A percentile compares a stretch with the other conserved stretches of the same genome.
Evolutionary conservation across 2,797 vertebrate species (phyloP).

Genomic region (Odontamblyopus lacepedii): DNA sequence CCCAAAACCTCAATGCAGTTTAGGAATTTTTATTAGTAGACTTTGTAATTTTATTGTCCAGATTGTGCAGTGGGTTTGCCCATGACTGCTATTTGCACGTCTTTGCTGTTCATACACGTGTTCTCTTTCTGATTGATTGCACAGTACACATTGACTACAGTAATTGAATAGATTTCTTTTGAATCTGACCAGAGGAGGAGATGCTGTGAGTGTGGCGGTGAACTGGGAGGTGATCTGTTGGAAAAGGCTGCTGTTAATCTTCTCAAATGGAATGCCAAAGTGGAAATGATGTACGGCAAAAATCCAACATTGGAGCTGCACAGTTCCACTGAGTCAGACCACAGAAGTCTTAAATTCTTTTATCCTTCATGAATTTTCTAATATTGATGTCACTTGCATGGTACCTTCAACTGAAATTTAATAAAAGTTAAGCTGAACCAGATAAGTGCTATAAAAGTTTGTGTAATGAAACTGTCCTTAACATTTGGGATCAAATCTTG

Average conservation of each 20-base stretch:
- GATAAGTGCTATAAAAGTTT: slow-evolving; percentile 12
- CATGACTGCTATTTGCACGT: slow-evolving; percentile 16
- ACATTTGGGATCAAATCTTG: neutral
- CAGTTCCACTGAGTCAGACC: slow-evolving; percentile 43
- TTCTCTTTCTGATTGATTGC: slow-evolving; percentile 12
- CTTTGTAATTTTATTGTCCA: slow-evolving; percentile 33
- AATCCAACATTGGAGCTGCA: slow-evolving; percentile 50
- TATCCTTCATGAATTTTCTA: slow-evolving; percentile 19
- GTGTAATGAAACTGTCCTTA: slow-evolving; percentile 17
- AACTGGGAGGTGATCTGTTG: slow-evolving; percentile 47
- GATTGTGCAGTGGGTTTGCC: slow-evolving; percentile 37
- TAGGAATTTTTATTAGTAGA: slow-evolving; percentile 16
- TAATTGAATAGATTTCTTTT: slow-evolving; percentile 31
- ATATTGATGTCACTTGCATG: neutral
- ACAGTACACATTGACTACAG: slow-evolving; percentile 27
- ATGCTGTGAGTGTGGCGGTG: slow-evolving; percentile 33
- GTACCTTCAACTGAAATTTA: slow-evolving; percentile 6
- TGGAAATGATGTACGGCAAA: slow-evolving; percentile 49
- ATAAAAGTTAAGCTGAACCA: slow-evolving; percentile 4
- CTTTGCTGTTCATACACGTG: slow-evolving; percentile 1
- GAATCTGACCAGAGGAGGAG: slow-evolving; percentile 19
- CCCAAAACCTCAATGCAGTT: slow-evolving; percentile 38
- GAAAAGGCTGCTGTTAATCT: slow-evolving; percentile 56
- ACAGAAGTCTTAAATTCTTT: slow-evolving; percentile 33
- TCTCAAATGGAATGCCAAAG: slow-evolving; percentile 49